phyloP scores from a whole-genome alignment of 2,888 invertebrate genomes.

The Cremastinae sp. region DNA sequence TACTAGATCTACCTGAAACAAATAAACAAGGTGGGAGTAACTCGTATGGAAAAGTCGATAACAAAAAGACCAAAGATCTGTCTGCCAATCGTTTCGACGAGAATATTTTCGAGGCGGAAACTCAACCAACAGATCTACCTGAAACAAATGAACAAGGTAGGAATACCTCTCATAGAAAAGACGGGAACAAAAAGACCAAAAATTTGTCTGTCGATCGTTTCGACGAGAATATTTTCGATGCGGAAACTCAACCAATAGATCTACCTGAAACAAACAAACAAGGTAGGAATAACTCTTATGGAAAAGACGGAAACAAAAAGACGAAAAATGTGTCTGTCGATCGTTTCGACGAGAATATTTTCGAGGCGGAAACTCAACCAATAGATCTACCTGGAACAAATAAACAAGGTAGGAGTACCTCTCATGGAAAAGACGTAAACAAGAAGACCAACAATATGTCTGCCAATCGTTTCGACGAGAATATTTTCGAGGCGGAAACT shows the following conservation, averaged over 20 bases:
- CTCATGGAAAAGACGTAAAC: no score
- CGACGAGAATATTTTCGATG: slow-evolving; percentile 6
- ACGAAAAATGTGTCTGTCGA: not conserved
- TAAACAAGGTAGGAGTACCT: not conserved
- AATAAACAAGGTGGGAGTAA: no score
- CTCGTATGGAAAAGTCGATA: no score
- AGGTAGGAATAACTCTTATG: no score
- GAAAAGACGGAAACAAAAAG: not conserved
- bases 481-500: slow-evolving; percentile 21
- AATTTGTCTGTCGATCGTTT: no score
- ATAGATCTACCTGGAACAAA: not conserved
- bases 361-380: slow-evolving; percentile 11
- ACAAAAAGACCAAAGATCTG: no score
- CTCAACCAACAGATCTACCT: slow-evolving; percentile 5
- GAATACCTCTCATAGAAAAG: no score
- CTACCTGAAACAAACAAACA: no score
- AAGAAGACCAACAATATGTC: no score
- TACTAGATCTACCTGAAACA: not conserved
- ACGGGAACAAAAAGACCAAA: not conserved
- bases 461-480: not conserved
- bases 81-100: not conserved
- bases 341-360: not conserved
- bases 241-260: slow-evolving; percentile 6
- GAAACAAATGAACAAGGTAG: no score
- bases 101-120: slow-evolving; percentile 47